Percentiles rank a stretch among this genome's conserved stretches.
Conservation (phyloP, 64 coral and sea anemone species). For the Montipora capricornis region DNA sequence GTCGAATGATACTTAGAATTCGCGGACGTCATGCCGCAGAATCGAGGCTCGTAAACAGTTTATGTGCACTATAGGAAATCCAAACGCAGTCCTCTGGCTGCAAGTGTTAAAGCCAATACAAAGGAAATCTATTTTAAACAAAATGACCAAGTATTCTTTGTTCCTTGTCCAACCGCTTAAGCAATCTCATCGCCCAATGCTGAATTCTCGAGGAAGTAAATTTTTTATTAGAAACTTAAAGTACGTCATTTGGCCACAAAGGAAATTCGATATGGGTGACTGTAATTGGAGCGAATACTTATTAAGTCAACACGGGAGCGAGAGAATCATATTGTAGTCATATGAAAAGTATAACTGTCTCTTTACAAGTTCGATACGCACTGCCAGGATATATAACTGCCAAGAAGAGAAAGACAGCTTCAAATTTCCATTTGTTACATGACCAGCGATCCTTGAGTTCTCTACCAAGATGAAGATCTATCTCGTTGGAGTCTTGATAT, state of each 20-base stretch:
- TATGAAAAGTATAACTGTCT: neutral
- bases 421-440: no score
- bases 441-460: no score
- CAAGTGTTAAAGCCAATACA: no score
- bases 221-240: neutral
- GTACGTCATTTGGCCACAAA: neutral
- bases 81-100: no score
- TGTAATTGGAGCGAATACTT: neutral
- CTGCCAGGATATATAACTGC: no score
- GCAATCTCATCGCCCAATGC: neutral
- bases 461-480: neutral
- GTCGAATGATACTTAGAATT: no score
- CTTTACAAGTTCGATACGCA: neutral
- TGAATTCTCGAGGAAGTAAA: neutral
- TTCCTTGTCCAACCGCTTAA: neutral
- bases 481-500: neutral
- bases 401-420: no score
- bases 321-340: neutral
- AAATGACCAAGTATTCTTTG: neutral
- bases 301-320: neutral
- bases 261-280: neutral
- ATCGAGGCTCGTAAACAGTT: no score
- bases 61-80: no score
- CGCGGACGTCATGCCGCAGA: no score
- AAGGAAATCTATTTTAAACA: neutral